A percentile compares a stretch with the other conserved stretches of the same genome.
Evolutionary conservation across 64 coral and sea anemone genomes (phyloP).

Genomic region (Stichodactyla mertensii): DNA sequence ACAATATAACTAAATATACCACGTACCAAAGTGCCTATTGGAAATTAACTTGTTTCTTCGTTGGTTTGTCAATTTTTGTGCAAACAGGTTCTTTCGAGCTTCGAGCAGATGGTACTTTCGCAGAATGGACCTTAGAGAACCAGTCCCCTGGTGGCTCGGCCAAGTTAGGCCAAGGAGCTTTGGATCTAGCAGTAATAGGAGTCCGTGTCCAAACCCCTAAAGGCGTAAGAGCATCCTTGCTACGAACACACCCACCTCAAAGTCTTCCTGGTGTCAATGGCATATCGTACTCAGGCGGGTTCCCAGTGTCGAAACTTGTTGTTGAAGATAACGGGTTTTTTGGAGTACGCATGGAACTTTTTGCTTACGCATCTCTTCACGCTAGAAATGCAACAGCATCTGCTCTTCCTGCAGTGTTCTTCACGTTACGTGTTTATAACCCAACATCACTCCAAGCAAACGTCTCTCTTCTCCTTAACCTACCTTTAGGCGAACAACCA

Average conservation of each 20-base stretch:
- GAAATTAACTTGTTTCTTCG: no score
- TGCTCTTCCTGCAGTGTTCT: slow-evolving; percentile 58
- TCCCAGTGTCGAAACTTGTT: slow-evolving; percentile 69
- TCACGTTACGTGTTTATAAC: slow-evolving; percentile 63
- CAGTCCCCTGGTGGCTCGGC: slow-evolving; percentile 90
- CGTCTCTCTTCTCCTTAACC: slow-evolving; percentile 74
- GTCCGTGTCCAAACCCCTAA: slow-evolving; percentile 49
- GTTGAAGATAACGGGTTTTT: slow-evolving; percentile 62
- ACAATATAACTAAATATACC: no score
- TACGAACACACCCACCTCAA: slow-evolving; percentile 71
- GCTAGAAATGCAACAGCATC: slow-evolving; percentile 55
- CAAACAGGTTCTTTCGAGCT: slow-evolving; percentile 77
- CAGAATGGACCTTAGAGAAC: slow-evolving; percentile 88
- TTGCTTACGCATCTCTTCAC: slow-evolving; percentile 53
- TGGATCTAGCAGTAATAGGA: slow-evolving; percentile 67
- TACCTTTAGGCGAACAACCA: slow-evolving; percentile 76
- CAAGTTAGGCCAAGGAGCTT: slow-evolving; percentile 62
- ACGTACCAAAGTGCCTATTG: no score
- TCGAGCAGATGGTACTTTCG: slow-evolving; percentile 73
- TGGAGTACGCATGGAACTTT: slow-evolving; percentile 66
- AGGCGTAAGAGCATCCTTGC: slow-evolving; percentile 51
- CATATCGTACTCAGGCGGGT: slow-evolving; percentile 67
- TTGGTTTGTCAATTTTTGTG: no score
- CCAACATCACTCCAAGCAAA: slow-evolving; percentile 47
- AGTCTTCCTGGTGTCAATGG: slow-evolving; percentile 68